A percentile compares a stretch with the other conserved stretches of the same genome.
Conservation (phyloP, 2,113 vertebrate genomes). For the Microtus ochrogaster region DNA sequence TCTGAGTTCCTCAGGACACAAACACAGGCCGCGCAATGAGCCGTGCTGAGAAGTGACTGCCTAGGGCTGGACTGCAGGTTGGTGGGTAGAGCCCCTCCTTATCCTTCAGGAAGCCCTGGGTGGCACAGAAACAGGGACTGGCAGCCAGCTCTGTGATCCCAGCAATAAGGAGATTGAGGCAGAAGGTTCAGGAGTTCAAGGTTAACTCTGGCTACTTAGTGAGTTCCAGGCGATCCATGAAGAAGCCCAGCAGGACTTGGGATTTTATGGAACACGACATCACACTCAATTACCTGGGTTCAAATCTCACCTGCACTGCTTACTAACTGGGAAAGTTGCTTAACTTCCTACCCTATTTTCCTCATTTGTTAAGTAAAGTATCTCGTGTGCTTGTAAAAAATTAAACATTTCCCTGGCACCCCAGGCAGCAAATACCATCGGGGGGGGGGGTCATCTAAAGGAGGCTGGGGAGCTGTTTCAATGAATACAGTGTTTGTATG, state of each 20-base stretch:
- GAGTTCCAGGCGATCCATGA: slow-evolving; percentile 7
- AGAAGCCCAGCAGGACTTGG: background rate
- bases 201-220: background rate
- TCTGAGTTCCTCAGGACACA: slow-evolving; percentile 45
- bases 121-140: background rate
- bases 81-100: background rate
- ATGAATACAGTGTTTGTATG: background rate
- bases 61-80: background rate
- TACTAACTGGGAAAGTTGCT: background rate
- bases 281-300: background rate
- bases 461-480: background rate
- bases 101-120: background rate
- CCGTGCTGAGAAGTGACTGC: background rate
- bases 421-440: background rate
- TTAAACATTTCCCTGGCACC: slow-evolving; percentile 15
- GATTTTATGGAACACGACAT: too few relatives aligned
- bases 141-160: background rate
- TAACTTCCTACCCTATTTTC: background rate
- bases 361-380: background rate
- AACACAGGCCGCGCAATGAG: slow-evolving; percentile 45
- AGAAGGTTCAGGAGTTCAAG: background rate
- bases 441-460: background rate
- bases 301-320: background rate
- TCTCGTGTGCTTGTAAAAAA: background rate
- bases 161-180: background rate